Conservation (phyloP, 23 tunicate species). For the Trididemnum miniatum region DNA sequence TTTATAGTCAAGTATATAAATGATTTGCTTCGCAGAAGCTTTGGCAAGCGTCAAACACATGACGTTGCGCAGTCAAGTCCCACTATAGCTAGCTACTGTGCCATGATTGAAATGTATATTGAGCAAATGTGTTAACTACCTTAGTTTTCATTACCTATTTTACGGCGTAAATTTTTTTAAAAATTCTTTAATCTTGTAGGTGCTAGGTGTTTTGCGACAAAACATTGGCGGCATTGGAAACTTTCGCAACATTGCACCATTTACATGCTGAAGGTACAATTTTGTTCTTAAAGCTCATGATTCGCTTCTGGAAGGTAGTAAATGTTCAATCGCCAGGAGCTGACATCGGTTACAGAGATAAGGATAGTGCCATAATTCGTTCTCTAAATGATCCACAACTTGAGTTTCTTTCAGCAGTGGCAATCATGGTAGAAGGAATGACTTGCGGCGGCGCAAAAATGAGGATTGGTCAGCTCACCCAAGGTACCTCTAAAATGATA, state of each 20-base stretch:
- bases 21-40: no score
- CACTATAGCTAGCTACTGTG: no score
- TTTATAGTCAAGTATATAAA: no score
- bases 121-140: no score
- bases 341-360: neutral
- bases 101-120: no score
- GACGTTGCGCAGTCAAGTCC: no score
- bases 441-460: neutral
- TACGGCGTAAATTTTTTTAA: no score
- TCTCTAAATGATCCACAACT: neutral
- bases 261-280: neutral
- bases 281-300: neutral
- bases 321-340: neutral
- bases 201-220: slow-evolving; percentile 3
- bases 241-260: neutral
- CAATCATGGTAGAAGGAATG: neutral
- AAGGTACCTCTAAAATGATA: neutral
- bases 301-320: neutral
- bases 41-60: no score
- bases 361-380: neutral
- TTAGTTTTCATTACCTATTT: no score
- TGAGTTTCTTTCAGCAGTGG: neutral
- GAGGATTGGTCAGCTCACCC: neutral
- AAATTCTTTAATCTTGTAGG: no score
- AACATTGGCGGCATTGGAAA: neutral